Conservation (phyloP, 1,140 invertebrate species). For the Caenorhabditis tropicalis region DNA sequence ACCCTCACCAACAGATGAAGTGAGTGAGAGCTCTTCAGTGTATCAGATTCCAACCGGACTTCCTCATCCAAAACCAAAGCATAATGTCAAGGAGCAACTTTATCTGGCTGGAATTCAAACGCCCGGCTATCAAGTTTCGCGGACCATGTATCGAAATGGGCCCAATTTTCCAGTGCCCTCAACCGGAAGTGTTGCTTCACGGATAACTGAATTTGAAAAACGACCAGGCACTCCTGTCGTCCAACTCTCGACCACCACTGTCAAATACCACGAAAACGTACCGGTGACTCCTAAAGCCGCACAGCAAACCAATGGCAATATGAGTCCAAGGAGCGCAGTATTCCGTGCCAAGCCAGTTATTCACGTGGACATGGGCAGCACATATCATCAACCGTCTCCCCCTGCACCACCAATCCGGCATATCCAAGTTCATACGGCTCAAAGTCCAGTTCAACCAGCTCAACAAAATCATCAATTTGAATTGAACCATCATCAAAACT, state of each 20-base stretch:
- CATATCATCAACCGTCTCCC: not conserved
- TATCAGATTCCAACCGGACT: conserved; percentile 59
- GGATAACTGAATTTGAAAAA: conserved; percentile 63
- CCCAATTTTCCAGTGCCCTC: conserved; percentile 54
- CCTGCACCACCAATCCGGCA: not conserved
- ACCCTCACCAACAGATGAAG: conserved; percentile 57
- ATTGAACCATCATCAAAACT: not conserved
- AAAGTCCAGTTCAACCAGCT: not conserved
- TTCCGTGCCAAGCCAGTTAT: conserved; percentile 63
- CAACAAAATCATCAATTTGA: not conserved
- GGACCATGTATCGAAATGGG: conserved; percentile 14
- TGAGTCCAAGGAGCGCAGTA: conserved; percentile 62
- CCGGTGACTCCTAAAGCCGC: conserved; percentile 12
- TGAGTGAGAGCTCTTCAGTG: conserved; percentile 54
- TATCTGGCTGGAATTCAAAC: conserved; percentile 59
- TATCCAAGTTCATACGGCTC: not conserved
- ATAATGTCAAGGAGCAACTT: conserved; percentile 63
- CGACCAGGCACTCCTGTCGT: conserved; percentile 60
- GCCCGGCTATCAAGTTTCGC: conserved; percentile 30
- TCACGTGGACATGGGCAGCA: conserved; percentile 57
- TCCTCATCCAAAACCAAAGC: conserved; percentile 63
- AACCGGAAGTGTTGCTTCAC: conserved; percentile 61
- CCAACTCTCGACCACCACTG: conserved; percentile 52
- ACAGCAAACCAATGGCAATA: conserved; percentile 46
- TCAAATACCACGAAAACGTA: conserved; percentile 24